Percentiles rank a stretch among this genome's conserved stretches.
Conservation (phyloP, 2,888 invertebrate genomes). For the Nephrocerus scutellatus region DNA sequence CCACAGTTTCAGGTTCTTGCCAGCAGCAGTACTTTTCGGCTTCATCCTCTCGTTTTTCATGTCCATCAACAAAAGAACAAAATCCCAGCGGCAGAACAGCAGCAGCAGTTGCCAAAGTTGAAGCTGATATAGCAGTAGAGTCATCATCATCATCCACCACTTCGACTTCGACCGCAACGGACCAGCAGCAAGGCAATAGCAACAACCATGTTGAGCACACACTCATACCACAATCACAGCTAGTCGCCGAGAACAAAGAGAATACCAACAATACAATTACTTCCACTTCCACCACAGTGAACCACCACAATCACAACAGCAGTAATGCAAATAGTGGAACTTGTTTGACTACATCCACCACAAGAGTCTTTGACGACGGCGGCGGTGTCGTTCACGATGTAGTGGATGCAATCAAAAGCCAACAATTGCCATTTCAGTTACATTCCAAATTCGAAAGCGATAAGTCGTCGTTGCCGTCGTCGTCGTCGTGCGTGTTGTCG, state of each 20-base stretch:
- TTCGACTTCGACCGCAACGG: conserved; percentile 19
- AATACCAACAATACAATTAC: conserved; percentile 17
- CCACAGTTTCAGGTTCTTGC: no score
- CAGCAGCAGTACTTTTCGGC: no score
- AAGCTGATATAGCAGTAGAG: conserved; percentile 9
- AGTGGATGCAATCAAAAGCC: no score
- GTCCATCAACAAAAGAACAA: background rate
- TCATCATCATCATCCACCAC: background rate
- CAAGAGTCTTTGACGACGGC: no score
- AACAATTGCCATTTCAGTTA: no score
- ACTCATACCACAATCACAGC: conserved; percentile 3
- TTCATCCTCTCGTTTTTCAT: background rate
- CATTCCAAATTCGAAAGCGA: conserved; percentile 44
- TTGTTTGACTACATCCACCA: no score
- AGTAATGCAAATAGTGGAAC: conserved; percentile 24
- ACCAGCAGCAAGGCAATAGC: conserved; percentile 11
- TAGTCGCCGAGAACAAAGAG: conserved; percentile 13
- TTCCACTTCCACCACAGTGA: conserved; percentile 13
- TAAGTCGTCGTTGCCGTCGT: conserved; percentile 31
- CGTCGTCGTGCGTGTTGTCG: conserved; percentile 11
- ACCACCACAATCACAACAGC: conserved; percentile 29
- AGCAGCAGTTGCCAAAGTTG: conserved; percentile 10
- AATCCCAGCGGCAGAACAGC: background rate
- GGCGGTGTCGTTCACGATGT: no score
- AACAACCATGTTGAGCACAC: no score